A percentile compares a stretch with the other conserved stretches of the same genome.
These are phyloP conservation scores for Caprella mutica DNA, from an alignment of 2,888 invertebrate species.

Conservation along the genomic window DNA sequence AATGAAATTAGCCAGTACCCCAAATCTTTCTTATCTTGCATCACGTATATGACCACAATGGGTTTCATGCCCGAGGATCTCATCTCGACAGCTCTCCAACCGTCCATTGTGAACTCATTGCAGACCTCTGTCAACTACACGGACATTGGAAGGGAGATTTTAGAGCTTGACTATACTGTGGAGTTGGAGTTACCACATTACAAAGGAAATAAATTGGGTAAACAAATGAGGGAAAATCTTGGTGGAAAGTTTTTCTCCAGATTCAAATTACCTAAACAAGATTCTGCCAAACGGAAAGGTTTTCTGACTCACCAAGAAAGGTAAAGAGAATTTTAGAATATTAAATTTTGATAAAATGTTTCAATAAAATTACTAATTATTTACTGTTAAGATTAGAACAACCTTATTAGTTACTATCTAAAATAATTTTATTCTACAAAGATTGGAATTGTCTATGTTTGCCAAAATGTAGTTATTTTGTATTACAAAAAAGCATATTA, in stretches of 20 bases:
- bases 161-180: slow-evolving; percentile 51
- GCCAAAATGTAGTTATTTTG: no score
- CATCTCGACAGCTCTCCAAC: slow-evolving; percentile 48
- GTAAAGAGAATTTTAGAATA: no score
- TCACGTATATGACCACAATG: slow-evolving; percentile 51
- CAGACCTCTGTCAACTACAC: slow-evolving; percentile 45
- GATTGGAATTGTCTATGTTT: no score
- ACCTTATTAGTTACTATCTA: no score
- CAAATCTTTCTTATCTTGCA: slow-evolving; percentile 50
- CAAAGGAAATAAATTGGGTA: slow-evolving; percentile 47
- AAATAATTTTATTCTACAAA: no score
- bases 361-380: no score
- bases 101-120: slow-evolving; percentile 48
- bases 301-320: background rate
- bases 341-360: no score
- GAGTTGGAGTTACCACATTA: slow-evolving; percentile 52
- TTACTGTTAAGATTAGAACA: no score
- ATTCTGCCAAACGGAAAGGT: background rate
- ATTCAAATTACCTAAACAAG: background rate
- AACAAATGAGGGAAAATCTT: slow-evolving; percentile 40
- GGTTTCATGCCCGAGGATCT: slow-evolving; percentile 51
- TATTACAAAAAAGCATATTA: no score
- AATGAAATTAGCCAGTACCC: slow-evolving; percentile 51
- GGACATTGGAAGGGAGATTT: slow-evolving; percentile 49
- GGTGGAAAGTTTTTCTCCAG: background rate